phyloP scores from a whole-genome alignment of 2,797 vertebrate species.

The Neopelma chrysocephalum region DNA sequence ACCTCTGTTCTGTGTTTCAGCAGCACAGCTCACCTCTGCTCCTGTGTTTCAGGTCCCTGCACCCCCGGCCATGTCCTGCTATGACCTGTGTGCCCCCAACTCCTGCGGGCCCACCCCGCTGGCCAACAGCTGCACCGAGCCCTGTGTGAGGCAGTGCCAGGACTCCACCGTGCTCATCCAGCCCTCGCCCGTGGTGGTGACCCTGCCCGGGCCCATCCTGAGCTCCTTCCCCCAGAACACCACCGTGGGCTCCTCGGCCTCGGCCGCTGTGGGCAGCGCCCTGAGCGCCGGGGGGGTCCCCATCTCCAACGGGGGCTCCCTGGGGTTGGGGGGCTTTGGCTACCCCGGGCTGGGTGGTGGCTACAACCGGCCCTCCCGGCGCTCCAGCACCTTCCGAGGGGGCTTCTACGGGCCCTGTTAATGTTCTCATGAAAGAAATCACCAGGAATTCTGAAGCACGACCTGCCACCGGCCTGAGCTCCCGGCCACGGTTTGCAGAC shows the following conservation, averaged over 20 bases:
- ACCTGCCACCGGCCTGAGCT: not conserved
- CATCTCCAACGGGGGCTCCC: not conserved
- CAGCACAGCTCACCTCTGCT: no score
- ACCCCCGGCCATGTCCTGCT: not conserved
- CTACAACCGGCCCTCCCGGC: not conserved
- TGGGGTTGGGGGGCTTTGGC: not conserved
- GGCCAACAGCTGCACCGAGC: conserved; percentile 27
- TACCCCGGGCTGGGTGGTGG: not conserved
- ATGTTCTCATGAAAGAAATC: not conserved
- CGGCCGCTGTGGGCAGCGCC: not conserved
- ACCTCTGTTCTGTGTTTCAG: no score
- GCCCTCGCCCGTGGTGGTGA: not conserved
- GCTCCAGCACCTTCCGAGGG: not conserved
- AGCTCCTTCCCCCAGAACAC: conserved; percentile 45
- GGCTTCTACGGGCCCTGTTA: not conserved
- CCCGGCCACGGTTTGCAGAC: not conserved
- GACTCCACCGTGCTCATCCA: conserved; percentile 27
- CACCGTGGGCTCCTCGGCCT: not conserved
- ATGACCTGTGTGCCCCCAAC: not conserved
- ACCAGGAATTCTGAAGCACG: not conserved
- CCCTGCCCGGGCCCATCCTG: conserved; percentile 22
- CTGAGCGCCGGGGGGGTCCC: not conserved
- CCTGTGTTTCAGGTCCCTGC: not conserved
- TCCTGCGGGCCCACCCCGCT: not conserved
- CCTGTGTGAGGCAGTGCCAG: conserved; percentile 27